A percentile compares a stretch with the other conserved stretches of the same genome.
phyloP scores from a whole-genome alignment of 1,140 invertebrate genomes.

The Solenopsis invicta region DNA sequence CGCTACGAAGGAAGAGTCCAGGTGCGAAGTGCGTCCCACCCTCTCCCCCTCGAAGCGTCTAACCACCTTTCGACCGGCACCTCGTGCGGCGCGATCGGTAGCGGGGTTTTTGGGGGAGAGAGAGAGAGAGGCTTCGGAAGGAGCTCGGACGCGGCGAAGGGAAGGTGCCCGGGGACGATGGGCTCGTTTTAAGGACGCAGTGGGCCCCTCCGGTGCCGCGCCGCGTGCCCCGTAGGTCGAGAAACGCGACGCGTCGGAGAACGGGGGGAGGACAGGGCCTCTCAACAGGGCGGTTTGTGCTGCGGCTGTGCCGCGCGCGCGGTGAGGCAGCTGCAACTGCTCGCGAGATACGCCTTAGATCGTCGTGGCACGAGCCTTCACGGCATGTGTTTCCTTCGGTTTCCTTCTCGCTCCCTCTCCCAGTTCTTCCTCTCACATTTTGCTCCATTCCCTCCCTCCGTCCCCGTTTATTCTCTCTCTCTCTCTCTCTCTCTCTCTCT shows the following conservation, averaged over 20 bases:
- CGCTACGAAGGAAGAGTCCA: constrained; percentile 74
- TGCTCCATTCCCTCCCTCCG: constrained; percentile 6
- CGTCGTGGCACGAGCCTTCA: constrained; percentile 84
- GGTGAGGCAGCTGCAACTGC: constrained; percentile 81
- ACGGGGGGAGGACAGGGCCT: constrained; percentile 43
- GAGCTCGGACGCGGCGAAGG: constrained; percentile 43
- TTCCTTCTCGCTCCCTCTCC: constrained; percentile 46
- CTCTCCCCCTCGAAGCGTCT: constrained; percentile 60
- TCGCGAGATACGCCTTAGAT: constrained; percentile 83
- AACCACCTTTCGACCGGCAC: constrained; percentile 58
- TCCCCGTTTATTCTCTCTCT: background rate
- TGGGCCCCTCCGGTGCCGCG: constrained; percentile 41
- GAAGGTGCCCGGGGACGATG: constrained; percentile 42
- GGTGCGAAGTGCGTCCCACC: constrained; percentile 76
- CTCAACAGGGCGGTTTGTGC: constrained; percentile 59
- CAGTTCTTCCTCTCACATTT: constrained; percentile 7
- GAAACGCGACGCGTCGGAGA: constrained; percentile 45
- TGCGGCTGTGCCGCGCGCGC: constrained; percentile 66
- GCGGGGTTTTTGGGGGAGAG: constrained; percentile 31
- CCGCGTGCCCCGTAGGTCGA: constrained; percentile 57
- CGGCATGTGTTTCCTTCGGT: constrained; percentile 83
- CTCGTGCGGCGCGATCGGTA: constrained; percentile 40
- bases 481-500: background rate
- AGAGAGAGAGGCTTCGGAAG: constrained; percentile 15
- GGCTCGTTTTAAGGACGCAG: constrained; percentile 55